Conservation (phyloP, 2,113 vertebrate species). For the Scolopax mira region DNA sequence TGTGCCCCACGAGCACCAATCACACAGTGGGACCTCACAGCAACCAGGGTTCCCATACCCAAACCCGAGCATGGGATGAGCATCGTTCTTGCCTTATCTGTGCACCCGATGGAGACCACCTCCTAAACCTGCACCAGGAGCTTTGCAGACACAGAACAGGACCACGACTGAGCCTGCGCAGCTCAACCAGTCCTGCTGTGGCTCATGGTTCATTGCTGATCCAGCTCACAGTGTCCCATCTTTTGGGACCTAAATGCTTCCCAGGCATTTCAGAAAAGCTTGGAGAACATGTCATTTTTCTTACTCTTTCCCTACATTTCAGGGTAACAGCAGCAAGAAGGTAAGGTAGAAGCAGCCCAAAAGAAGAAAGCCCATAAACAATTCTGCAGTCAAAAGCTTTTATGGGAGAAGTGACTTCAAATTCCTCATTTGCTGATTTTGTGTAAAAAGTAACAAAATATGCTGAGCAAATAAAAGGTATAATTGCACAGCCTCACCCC, state of each 20-base stretch:
- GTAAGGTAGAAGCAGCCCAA: not conserved
- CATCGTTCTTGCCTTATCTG: not conserved
- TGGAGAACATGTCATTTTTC: not conserved
- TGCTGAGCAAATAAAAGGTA: slow-evolving; percentile 48
- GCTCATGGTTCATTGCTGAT: not conserved
- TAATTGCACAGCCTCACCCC: not conserved
- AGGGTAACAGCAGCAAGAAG: not conserved
- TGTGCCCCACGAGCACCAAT: not conserved
- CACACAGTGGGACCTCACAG: not conserved
- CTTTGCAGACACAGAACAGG: not conserved
- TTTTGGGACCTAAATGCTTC: not conserved
- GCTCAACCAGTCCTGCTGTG: not conserved
- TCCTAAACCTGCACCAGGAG: not conserved
- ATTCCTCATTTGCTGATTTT: slow-evolving; percentile 45
- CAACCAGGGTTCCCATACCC: not conserved
- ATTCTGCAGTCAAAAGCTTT: not conserved
- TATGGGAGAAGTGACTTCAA: not conserved
- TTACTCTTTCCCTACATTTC: not conserved
- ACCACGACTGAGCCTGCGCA: not conserved
- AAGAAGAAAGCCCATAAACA: not conserved
- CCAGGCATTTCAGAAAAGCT: not conserved
- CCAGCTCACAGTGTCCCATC: not conserved
- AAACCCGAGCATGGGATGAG: not conserved
- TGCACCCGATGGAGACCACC: accelerated
- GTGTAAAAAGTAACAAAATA: not conserved